Evolutionary conservation across 2,113 vertebrate species (phyloP).

Genomic region (Hippopotamus amphibius): DNA sequence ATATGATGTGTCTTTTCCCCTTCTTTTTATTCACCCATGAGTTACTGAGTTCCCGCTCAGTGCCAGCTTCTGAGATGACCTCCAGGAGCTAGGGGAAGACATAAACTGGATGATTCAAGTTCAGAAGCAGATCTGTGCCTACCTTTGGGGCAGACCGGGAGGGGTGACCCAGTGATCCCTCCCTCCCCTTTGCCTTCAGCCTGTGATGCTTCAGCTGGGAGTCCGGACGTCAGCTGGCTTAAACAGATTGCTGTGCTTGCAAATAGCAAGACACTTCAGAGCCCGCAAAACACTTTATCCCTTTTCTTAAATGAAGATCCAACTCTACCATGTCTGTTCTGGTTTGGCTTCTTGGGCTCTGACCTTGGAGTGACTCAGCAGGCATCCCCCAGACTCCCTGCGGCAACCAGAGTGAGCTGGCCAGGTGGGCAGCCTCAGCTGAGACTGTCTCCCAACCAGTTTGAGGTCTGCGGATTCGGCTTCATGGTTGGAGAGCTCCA

Average conservation of each 20-base stretch:
- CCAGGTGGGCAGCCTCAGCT: slow-evolving; percentile 24
- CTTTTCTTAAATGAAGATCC: neutral
- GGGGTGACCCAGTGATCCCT: neutral
- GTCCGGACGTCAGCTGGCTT: neutral
- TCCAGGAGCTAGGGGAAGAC: neutral
- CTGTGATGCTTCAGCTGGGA: neutral
- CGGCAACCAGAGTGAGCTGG: neutral
- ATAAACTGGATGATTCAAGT: neutral
- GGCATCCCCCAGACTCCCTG: neutral
- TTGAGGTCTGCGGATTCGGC: slow-evolving; percentile 68
- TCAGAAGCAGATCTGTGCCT: neutral
- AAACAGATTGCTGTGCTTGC: neutral
- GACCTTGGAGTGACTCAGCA: neutral
- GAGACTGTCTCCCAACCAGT: neutral
- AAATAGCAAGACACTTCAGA: neutral
- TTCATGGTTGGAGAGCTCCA: neutral
- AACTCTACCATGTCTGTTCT: neutral
- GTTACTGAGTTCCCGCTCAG: neutral
- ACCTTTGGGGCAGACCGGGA: neutral
- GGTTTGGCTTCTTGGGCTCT: neutral
- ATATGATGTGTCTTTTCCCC: neutral
- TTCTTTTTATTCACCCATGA: neutral
- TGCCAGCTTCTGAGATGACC: neutral
- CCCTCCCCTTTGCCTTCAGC: neutral
- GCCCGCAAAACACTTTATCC: slow-evolving; percentile 23